Conservation (phyloP, 2,113 vertebrate genomes). For the Chionodraco myersi region DNA sequence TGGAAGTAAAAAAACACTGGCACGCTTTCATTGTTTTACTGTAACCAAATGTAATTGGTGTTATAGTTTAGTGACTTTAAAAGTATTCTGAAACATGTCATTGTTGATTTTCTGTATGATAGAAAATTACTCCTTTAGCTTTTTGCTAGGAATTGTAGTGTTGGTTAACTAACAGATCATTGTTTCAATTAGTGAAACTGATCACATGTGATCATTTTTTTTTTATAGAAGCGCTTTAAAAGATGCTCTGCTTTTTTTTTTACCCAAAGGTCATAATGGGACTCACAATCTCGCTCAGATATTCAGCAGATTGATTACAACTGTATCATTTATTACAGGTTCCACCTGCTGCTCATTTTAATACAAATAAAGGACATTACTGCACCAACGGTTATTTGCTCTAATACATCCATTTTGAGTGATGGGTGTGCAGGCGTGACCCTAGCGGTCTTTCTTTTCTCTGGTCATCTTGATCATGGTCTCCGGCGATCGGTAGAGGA, state of each 20-base stretch:
- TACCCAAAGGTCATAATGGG: neutral
- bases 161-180: neutral
- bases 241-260: neutral
- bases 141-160: neutral
- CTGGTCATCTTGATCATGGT: conserved; percentile 83
- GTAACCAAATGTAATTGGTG: neutral
- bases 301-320: neutral
- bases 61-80: neutral
- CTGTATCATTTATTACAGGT: conserved; percentile 5
- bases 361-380: neutral
- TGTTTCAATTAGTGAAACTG: neutral
- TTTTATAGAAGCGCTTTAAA: neutral
- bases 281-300: neutral
- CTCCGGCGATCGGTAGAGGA: conserved; percentile 79
- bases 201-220: neutral
- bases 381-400: conserved; percentile 17
- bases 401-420: neutral
- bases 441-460: conserved; percentile 77
- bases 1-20: conserved; percentile 1
- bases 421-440: neutral
- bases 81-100: neutral
- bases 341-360: neutral
- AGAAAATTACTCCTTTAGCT: neutral
- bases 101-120: neutral
- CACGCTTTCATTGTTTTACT: conserved; percentile 3